phyloP scores from a whole-genome alignment of 2,113 vertebrate species.

The Notiomystis cincta region DNA sequence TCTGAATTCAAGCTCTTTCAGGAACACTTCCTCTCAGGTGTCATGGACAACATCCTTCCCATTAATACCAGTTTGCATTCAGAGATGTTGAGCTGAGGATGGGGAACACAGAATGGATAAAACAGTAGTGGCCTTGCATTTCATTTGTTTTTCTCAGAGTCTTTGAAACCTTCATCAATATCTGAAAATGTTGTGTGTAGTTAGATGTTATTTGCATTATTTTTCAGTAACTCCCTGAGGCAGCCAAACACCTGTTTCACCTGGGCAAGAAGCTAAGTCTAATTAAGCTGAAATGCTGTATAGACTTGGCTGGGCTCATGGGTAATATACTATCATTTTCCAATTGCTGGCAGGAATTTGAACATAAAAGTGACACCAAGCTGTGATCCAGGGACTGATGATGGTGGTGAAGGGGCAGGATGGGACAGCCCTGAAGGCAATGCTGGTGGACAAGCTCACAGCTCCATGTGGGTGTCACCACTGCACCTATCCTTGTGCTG shows the following conservation, averaged over 20 bases:
- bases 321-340: not conserved
- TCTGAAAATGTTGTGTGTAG: not conserved
- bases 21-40: not conserved
- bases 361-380: not conserved
- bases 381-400: not conserved
- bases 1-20: not conserved
- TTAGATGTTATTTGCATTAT: not conserved
- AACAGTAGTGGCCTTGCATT: not conserved
- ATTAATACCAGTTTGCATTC: not conserved
- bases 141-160: not conserved
- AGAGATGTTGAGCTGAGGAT: not conserved
- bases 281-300: not conserved
- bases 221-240: not conserved
- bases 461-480: not conserved
- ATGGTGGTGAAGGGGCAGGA: not conserved
- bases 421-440: not conserved
- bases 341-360: not conserved
- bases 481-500: not conserved
- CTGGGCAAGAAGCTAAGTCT: not conserved
- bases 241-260: not conserved
- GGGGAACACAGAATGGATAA: rapidly evolving
- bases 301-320: not conserved
- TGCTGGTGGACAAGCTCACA: not conserved
- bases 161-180: not conserved
- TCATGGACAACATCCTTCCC: not conserved